These are phyloP conservation scores for Hippoglossus stenolepis DNA, from an alignment of 2,113 vertebrate species.

Conservation along the genomic window DNA sequence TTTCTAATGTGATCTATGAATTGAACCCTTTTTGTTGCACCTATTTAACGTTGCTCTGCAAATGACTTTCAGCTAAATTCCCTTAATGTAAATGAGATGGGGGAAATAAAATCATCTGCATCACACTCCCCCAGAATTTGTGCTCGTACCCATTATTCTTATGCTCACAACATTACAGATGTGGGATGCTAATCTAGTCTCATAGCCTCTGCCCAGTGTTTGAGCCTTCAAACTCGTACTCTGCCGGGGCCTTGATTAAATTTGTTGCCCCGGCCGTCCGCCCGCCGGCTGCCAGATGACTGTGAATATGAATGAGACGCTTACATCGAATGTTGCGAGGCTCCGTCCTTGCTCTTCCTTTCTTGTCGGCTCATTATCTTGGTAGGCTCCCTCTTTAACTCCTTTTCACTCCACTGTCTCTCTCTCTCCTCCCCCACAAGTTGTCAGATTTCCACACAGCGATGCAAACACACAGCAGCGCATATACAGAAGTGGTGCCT, in stretches of 20 bases:
- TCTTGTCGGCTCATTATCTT: constrained; percentile 66
- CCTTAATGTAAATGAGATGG: constrained; percentile 39
- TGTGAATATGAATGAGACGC: constrained; percentile 74
- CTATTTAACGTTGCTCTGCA: constrained; percentile 1
- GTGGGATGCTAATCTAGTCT: constrained; percentile 58
- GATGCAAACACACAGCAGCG: constrained; percentile 16
- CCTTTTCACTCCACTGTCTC: constrained; percentile 40
- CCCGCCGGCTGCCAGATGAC: constrained; percentile 61
- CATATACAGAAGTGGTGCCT: background rate
- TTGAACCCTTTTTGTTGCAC: constrained; percentile 7
- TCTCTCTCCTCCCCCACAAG: background rate
- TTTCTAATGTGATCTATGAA: constrained; percentile 8
- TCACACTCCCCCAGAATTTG: constrained; percentile 12
- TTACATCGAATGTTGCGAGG: constrained; percentile 58
- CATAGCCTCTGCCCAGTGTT: constrained; percentile 52
- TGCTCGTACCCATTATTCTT: constrained; percentile 46
- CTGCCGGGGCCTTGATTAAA: constrained; percentile 70
- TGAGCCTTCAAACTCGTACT: constrained; percentile 47
- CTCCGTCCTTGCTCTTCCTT: constrained; percentile 67
- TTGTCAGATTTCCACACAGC: constrained; percentile 29
- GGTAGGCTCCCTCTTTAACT: constrained; percentile 50
- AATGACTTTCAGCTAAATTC: constrained; percentile 14
- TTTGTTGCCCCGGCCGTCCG: constrained; percentile 54
- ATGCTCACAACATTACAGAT: constrained; percentile 46
- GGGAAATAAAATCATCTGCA: background rate